Evolutionary conservation across 64 coral and sea anemone species (phyloP), one percentile per base, ranked within the genome.

Genomic region (Pocillopora verrucosa): DNA sequence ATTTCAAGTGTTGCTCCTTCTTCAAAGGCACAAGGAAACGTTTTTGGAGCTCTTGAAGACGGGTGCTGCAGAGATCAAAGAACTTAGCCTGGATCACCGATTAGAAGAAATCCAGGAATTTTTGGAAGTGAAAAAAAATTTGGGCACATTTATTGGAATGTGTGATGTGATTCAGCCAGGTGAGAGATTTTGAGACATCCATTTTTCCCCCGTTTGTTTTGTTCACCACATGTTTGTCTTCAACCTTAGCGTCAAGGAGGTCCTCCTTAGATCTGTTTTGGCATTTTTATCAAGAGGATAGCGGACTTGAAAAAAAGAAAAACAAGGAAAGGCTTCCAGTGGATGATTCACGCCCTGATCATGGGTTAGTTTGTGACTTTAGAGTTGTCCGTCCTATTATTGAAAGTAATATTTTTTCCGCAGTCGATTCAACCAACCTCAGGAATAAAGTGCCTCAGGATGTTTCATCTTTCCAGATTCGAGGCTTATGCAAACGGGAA

Each of bases 21-120:
- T 91, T 14, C 10, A 56, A 60, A 63, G 56, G 9, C 56, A 68
- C 60, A 72, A 76, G 36, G 15, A 68, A 34, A 91, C n/a, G 74
- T 91, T 82, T 60, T 41, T 60, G 22, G 72, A 91, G 57, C 89
- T 91, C 19, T 7, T 91, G 0, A 59, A 75, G 0, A 73, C 74
- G 17, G 13, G 58, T 16, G 17, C 13, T 13, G 20, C 34, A 13
- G 51, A 76, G 0, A 57, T 77, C 10, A 68, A 64, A 25, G 22
- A 72, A 26, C 41, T 45, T 45, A 57, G 36, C 36, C 36, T 85
- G 5, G 56, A 56, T 85, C 10, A 85, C 4, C 19, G 82, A 85
- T 70, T 85, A 24, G 37, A 58, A 85, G 82, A 85, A 70, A 4
- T 70, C 19, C 16, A 72, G 11, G 63, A 85, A 56, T 85, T 85